Base-by-base conservation (phyloP, 1,140 invertebrate genomes). In the Nixonia krombeini region DNA sequence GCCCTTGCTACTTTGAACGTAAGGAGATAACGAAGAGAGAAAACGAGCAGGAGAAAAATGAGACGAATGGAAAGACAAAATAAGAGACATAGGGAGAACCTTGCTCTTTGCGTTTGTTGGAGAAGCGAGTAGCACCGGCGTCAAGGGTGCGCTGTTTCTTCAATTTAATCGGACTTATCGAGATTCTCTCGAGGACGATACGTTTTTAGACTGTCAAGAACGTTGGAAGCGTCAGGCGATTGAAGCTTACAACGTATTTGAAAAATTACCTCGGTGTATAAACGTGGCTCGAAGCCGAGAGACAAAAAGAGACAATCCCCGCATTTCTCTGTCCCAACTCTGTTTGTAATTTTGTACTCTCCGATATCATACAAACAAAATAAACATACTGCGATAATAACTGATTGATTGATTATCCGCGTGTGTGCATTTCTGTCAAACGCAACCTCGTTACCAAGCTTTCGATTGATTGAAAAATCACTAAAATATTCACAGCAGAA, bases 271-370 rank as follows among this genome's bases (percentile, higher is more conserved):
- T 52, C 21, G 37, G 45, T 55, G 50, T 46, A n/a, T n/a, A n/a
- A n/a, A n/a, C n/a, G n/a, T n/a, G n/a, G n/a, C n/a, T n/a, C n/a
- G n/a, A n/a, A n/a, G n/a, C 29, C 29, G 3, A 33, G 29, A 26
- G 9, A 26, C 4, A 26, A 26, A 26, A 26, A 26, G 25, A 52
- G 4, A 9, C 4, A 46, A 57, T 46, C 46, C 52, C 53, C 49
- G 52, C 46, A 50, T 44, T 51, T 28, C 44, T 58, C 51, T 31
- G 56, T 41, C 55, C 51, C 41, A 57, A 50, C 57, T 68, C 57
- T 62, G 45, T 68, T 68, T 68, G 64, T 68, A 68, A 68, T 61
- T 68, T 68, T 68, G 44, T 68, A 68, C 64, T 68, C 51, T 55
- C 55, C 64, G 51, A 68, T 68, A 68, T 68, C 64, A 68, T 61